phyloP scores from a whole-genome alignment of 2,888 invertebrate species.

The Meganola albula region DNA sequence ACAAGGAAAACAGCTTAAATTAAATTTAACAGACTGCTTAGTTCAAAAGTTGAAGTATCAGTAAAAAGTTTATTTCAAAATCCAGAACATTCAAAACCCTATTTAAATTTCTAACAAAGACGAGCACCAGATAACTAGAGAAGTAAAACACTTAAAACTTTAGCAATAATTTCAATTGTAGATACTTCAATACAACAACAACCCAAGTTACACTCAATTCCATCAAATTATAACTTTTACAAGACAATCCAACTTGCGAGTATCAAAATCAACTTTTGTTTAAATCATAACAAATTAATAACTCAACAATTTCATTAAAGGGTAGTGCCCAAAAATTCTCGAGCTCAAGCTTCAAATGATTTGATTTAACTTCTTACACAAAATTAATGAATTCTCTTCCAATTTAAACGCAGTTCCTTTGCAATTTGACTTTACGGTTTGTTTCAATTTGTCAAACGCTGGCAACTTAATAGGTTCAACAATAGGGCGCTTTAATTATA shows the following conservation, averaged over 20 bases:
- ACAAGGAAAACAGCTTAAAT: too few species aligned
- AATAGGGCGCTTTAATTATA: conserved; percentile 44
- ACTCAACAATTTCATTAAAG: conserved; percentile 41
- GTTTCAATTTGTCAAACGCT: conserved; percentile 68
- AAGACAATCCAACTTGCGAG: conserved; percentile 31
- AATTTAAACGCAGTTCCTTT: conserved; percentile 45
- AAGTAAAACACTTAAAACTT: conserved; percentile 32
- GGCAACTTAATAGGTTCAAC: conserved; percentile 56
- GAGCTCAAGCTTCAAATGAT: conserved; percentile 53
- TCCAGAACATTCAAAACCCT: conserved; percentile 27
- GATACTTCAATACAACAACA: conserved; percentile 26
- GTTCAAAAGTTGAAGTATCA: neutral
- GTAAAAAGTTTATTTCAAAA: conserved; percentile 17
- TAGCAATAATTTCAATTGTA: conserved; percentile 33
- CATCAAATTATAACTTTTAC: conserved; percentile 33
- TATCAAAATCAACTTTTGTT: conserved; percentile 34
- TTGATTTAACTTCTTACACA: conserved; percentile 64
- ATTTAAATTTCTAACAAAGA: conserved; percentile 27
- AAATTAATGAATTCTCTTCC: conserved; percentile 63
- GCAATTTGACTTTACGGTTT: conserved; percentile 62
- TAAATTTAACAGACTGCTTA: too few species aligned
- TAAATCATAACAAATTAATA: conserved; percentile 43
- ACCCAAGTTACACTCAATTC: conserved; percentile 27
- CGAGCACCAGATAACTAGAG: conserved; percentile 28
- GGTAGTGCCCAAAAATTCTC: conserved; percentile 40